Evolutionary conservation across 2,888 invertebrate species (phyloP), one percentile per base, ranked within the genome.

Genomic region (Vandiemenella viatica): DNA sequence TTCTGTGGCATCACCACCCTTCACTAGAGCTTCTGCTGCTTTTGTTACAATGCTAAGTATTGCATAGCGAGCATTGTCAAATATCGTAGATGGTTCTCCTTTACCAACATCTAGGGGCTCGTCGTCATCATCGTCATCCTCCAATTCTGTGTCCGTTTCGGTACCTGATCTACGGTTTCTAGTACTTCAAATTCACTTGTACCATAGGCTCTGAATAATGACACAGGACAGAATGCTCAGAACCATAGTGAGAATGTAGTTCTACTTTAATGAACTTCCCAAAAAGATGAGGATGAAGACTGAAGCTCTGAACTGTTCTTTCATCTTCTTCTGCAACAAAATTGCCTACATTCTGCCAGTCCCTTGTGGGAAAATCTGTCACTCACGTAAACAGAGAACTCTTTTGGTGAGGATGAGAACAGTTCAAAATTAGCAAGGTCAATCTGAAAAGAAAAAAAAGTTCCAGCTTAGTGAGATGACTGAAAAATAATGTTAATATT

Each of bases 341-440:
- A 57, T 83, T 82, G 1, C 92, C 95, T 22, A 92, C 81, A 57
- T 77, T 75, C 37, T 81, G 79, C 96, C 96, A 97, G 43, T 96
- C 95, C 50, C 92, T 75, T 0, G 86, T 83, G 1, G 92, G 92
- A 66, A 83, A 90, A n/a, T 45, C 92, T 75, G 66, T 92, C 92
- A 61, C 89, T 87, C 48, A 88, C 83, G 57, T 76, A 86, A 6
- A 92, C 83, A 15, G 83, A 79, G 63, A 98, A 86, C 55, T 91
- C 88, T 66, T 87, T 87, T 13, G 96, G 96, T 20, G 89, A 87
- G 0, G 96, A 97, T 6, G 97, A 96, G 68, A 98, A 99, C 51
- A 98, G 70, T 67, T 99, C 98, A 64, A 92, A 91, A 67, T 98
- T 98, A 3, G 95, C 98, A 57, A 98, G 70, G 60, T 97, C 95